Evolutionary conservation across 1,140 invertebrate species (phyloP), one percentile per base, ranked within the genome.

Genomic region (Hypsibius dujardini): DNA sequence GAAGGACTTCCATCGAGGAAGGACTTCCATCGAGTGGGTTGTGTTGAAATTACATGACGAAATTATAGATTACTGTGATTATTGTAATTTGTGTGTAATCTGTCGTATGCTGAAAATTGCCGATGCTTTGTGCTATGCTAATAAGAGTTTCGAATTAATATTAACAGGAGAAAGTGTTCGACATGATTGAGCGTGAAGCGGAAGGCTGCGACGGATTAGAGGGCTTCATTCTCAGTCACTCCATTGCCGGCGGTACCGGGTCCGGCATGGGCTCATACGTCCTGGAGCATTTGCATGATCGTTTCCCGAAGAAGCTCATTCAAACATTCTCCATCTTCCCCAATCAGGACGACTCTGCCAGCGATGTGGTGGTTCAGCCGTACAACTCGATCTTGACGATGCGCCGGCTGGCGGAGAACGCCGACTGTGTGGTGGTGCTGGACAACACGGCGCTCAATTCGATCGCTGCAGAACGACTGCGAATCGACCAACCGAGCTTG

Each of bases 261-360:
- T 98, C 94, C 60, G 95, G 95, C 42, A 91, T 97, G 88, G 93
- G 93, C 40, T 97, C 93, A 0, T 95, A 92, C 77, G 88, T 97
- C 74, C 81, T 97, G 46, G 93, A 96, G 79, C 88, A 88, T 74
- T 80, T 98, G 1, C 88, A 90, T 47, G 93, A 97, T 77, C 87
- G 92, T 74, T 98, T 93, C 82, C 93, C 94, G 1, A 98, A 98
- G 79, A 98, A 98, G 78, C 79, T 98, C 1, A 90, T 98, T 40
- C 90, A 98, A 82, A 98, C 95, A 0, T 99, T 98, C 79, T 98
- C 94, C 77, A 95, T 98, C 0, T 98, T 99, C 80, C 95, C 95
- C 1, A 98, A 97, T 82, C 88, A 95, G 78, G 92, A 96, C 83
- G 92, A 97, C 74, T 86, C 78, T 60, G 75, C 75, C 76, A 91